Percentiles rank a stretch among this genome's conserved stretches.
phyloP scores from a whole-genome alignment of 2,797 vertebrate species.

The Falco naumanni region DNA sequence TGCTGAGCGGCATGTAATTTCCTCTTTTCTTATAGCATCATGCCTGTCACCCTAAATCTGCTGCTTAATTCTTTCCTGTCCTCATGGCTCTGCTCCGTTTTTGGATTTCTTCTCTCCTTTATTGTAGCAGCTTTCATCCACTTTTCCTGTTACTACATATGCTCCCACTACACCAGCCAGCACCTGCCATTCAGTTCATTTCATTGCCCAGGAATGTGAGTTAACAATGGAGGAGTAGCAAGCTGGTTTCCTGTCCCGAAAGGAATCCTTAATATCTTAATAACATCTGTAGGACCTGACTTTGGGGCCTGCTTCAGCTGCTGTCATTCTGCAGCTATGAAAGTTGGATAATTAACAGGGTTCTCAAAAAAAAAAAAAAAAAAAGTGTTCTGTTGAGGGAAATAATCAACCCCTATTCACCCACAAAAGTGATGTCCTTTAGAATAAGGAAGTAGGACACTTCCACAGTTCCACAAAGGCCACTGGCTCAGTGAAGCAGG shows the following conservation, averaged over 20 bases:
- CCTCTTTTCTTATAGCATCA: neutral
- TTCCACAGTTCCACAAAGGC: neutral
- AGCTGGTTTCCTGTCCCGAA: conserved; percentile 21
- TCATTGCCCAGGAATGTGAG: conserved; percentile 11
- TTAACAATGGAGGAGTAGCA: neutral
- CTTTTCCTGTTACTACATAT: neutral
- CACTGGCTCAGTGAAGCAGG: neutral
- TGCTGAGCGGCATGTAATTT: neutral
- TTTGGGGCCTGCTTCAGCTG: neutral
- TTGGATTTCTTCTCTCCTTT: neutral
- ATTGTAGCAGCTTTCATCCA: neutral
- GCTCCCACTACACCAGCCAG: neutral
- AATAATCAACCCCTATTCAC: neutral
- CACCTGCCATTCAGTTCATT: neutral
- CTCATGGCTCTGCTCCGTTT: neutral
- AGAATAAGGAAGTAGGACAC: neutral
- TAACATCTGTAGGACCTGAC: neutral
- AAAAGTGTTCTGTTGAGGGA: neutral
- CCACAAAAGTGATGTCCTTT: neutral
- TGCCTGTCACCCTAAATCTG: conserved; percentile 6
- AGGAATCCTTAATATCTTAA: neutral
- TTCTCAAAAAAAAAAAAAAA: neutral
- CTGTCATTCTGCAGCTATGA: neutral
- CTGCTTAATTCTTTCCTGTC: conserved; percentile 4
- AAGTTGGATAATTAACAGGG: neutral